Base-by-base conservation (phyloP, 2,888 invertebrate genomes). In the Metellina segmentata region DNA sequence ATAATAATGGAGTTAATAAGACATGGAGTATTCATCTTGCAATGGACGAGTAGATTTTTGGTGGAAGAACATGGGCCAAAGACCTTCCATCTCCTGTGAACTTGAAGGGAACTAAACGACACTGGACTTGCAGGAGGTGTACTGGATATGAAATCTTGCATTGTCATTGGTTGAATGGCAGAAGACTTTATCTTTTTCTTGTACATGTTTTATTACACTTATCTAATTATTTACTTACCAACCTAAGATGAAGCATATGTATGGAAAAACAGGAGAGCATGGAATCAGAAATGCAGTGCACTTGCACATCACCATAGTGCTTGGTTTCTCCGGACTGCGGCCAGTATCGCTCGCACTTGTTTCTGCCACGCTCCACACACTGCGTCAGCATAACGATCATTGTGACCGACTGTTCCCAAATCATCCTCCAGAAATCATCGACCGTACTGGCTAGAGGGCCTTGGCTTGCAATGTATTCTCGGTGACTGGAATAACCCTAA, bases 341-440 rank as follows among this genome's bases (percentile, higher is more conserved):
- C 95, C 96, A 97, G 95, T 97, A 97, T 94, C 96, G 96, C 94
- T 96, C 96, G 94, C 97, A 97, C 94, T 97, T 97, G 85, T 53
- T 87, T 78, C 96, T 96, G 93, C 96, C 96, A 93, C 96, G 96
- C 95, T 97, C 97, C 1, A 96, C 95, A 90, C 97, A 96, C 93
- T 96, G 96, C 2, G 97, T 97, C 5, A 97, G 95, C 97, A 97
- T 97, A 0, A 97, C 96, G 93, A 97, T 96, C 16, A 96, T 95
- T 70, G 96, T 95, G 0, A 97, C 96, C 93, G 96, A 96, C 94
- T 97, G 96, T 94, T 97, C 97, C 94, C 97, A 95, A 19, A 97
- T 95, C 97, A 97, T 97, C 93, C 96, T 96, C 97, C 97, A 97
- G 94, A 97, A 97, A 94, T 97, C 97, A 93, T 96, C 96, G 20